Conservation (phyloP, 2,888 invertebrate species). For the Amphipyra tragopoginis region DNA sequence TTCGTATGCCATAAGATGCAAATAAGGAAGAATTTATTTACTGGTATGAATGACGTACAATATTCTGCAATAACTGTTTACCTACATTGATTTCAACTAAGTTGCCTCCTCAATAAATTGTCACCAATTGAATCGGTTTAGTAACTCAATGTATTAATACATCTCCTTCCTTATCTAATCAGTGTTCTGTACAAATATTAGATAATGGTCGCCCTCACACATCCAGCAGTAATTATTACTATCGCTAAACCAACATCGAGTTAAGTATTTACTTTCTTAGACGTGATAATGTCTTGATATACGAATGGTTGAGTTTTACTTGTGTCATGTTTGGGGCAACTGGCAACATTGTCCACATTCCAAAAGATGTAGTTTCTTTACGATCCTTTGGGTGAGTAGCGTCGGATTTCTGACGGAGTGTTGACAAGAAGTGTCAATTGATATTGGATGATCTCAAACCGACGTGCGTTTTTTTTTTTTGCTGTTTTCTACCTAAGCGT, state of each 20-base stretch:
- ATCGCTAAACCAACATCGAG: conserved; percentile 80
- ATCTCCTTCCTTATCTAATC: conserved; percentile 83
- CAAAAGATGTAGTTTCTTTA: neutral
- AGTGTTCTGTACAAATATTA: conserved; percentile 82
- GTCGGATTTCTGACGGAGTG: neutral
- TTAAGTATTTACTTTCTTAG: conserved; percentile 82
- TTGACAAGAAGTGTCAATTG: conserved; percentile 13
- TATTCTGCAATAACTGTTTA: no score
- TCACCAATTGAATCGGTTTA: conserved; percentile 61
- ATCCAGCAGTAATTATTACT: conserved; percentile 88
- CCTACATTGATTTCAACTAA: neutral
- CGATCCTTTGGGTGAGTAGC: neutral
- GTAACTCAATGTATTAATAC: conserved; percentile 71
- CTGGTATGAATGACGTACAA: neutral
- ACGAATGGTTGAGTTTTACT: conserved; percentile 31
- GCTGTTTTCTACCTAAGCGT: no score
- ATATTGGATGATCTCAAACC: conserved; percentile 1
- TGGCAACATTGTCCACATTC: conserved; percentile 5
- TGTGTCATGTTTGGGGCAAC: conserved; percentile 4
- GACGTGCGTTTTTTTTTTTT: no score
- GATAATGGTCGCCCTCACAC: conserved; percentile 79
- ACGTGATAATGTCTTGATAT: conserved; percentile 71
- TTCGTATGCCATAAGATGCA: conserved; percentile 12
- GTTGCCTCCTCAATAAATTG: conserved; percentile 37
- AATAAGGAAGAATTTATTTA: conserved; percentile 9